Evolutionary conservation across 2,797 vertebrate species (phyloP), one percentile per base, ranked within the genome.

Genomic region (Alca torda): DNA sequence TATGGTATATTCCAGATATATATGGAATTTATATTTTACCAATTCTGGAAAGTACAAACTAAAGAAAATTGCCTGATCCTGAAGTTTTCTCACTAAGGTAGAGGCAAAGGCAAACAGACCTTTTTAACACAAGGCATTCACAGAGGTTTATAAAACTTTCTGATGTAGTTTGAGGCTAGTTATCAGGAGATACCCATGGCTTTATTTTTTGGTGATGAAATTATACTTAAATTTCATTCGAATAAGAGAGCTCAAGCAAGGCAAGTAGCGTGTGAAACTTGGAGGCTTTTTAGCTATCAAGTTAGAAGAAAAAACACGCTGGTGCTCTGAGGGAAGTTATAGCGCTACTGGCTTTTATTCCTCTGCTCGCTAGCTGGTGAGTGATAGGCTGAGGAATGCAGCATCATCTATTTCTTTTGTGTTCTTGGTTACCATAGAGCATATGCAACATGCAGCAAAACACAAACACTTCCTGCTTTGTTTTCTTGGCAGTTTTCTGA

Each of bases 401-500:
- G 91, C 93, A 93, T 93, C 95, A 96, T 97, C 92, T 89, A 67
- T 97, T 95, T 96, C 96, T 95, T 95, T 96, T 94, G 84, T 93
- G 95, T 28, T 96, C 69, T 84, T 95, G 75, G 93, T 95, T 96
- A 89, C 95, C 87, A 90, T 90, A 95, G 72, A 94, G 94, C 93
- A 81, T 94, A 91, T 89, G 84, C 86, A 92, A 94, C 61, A 68
- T 80, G 77, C 86, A 89, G 82, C 92, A 95, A 95, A 96, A 91
- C 78, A 95, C 90, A 95, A 96, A 95, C 87, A 94, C 79, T 89
- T 95, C 79, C 84, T 97, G 94, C 90, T 95, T 95, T 97, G 82
- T 96, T 84, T 97, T 92, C 91, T 81, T 92, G 91, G 87, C 90
- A 94, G 83, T 92, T 96, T 96, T 94, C 89, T 94, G 93, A 96